These are phyloP conservation scores for Anarhynchus alexandrinus DNA, from an alignment of 2,113 vertebrate species.

Conservation along the genomic window DNA sequence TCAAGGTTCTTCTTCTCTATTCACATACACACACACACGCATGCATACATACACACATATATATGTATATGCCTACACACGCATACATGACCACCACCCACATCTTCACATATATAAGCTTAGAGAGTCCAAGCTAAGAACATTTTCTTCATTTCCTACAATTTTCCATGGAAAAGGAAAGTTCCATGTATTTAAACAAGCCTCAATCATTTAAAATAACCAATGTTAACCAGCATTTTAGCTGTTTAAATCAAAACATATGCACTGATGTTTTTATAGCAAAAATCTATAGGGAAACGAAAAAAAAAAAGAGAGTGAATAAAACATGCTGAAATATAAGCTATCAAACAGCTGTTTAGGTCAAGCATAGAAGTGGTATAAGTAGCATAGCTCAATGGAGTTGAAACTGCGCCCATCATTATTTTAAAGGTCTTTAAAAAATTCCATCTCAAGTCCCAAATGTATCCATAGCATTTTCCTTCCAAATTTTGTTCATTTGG, in stretches of 20 bases:
- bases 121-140: not conserved
- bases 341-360: not conserved
- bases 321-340: not conserved
- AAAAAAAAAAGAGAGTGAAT: not conserved
- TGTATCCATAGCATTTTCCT: not conserved
- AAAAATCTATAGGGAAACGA: not conserved
- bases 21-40: not conserved
- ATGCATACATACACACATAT: too few relatives aligned
- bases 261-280: not conserved
- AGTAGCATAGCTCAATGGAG: not conserved
- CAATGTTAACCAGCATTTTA: not conserved
- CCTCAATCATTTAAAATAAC: not conserved
- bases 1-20: not conserved
- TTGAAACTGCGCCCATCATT: not conserved
- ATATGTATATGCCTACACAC: fast-evolving
- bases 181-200: not conserved
- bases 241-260: conserved; percentile 3
- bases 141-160: not conserved
- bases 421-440: not conserved
- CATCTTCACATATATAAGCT: not conserved
- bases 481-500: not conserved
- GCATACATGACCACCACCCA: not conserved
- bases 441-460: not conserved
- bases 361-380: not conserved
- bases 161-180: conserved; percentile 9